Evolutionary conservation across 92 coral and sea anemone genomes (phyloP).

Genomic region (Pocillopora meandrina): DNA sequence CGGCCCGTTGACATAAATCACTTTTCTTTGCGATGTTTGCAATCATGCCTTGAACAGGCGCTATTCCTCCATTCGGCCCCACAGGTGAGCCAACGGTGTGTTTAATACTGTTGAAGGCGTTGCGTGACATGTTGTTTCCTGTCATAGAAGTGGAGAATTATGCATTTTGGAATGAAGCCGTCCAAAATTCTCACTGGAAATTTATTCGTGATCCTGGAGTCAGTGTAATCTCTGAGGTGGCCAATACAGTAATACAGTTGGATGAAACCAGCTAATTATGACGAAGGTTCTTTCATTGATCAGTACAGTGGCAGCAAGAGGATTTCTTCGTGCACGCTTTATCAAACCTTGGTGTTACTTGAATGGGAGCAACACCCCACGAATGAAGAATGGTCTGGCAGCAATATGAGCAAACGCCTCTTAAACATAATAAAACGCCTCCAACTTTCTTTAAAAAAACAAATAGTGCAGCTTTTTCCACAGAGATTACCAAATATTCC

Average conservation of each 20-base stretch:
- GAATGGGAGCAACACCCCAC: slow-evolving; percentile 30
- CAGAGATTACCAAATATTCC: background rate
- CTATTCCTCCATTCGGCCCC: slow-evolving; percentile 19
- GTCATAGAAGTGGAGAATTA: background rate
- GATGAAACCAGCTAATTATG: too few relatives aligned
- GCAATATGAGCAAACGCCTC: background rate
- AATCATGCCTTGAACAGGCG: slow-evolving; percentile 13
- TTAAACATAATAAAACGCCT: background rate
- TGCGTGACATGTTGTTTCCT: slow-evolving; percentile 23
- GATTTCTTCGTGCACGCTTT: slow-evolving; percentile 18
- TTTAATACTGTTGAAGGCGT: slow-evolving; percentile 3
- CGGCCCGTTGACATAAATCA: too few relatives aligned
- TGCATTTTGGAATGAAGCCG: too few relatives aligned
- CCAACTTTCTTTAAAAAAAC: background rate
- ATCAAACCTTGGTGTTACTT: slow-evolving; percentile 27
- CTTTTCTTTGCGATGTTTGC: background rate
- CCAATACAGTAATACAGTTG: too few relatives aligned
- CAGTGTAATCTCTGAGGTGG: too few relatives aligned
- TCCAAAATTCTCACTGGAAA: too few relatives aligned
- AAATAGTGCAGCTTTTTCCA: background rate
- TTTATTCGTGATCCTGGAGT: too few relatives aligned
- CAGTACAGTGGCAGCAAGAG: background rate
- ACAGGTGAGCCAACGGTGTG: slow-evolving; percentile 12
- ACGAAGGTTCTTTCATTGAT: too few relatives aligned
- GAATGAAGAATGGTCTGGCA: slow-evolving; percentile 4